Evolutionary conservation across 2,113 vertebrate genomes (phyloP).

Genomic region (Leptobrachium leishanense): DNA sequence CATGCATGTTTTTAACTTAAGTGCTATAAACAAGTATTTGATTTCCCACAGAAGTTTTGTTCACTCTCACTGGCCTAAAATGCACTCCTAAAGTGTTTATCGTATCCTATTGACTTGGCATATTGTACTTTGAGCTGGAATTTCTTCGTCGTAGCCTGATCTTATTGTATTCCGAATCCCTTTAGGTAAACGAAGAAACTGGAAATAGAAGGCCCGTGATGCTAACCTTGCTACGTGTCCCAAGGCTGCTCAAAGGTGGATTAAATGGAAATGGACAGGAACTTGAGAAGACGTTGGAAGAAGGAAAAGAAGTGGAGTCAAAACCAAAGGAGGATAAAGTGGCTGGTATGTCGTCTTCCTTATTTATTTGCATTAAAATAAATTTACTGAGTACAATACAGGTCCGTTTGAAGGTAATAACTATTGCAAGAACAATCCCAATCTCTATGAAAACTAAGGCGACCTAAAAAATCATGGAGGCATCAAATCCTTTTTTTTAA

Average conservation of each 20-base stretch:
- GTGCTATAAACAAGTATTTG: neutral
- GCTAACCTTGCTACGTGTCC: conserved; percentile 84
- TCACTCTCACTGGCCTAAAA: neutral
- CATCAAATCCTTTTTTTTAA: too few species aligned
- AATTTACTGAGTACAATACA: too few species aligned
- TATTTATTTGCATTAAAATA: too few species aligned
- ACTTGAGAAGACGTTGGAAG: conserved; percentile 76
- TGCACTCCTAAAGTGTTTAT: too few species aligned
- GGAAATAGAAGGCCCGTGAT: conserved; percentile 89
- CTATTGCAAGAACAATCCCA: too few species aligned
- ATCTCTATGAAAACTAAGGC: too few species aligned
- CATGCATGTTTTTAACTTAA: too few species aligned
- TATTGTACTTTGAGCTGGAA: too few species aligned
- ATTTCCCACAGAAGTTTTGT: neutral
- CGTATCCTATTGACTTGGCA: too few species aligned
- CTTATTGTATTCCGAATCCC: neutral
- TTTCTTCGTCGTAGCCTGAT: too few species aligned
- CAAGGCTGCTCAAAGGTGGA: conserved; percentile 73
- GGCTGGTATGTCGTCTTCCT: conserved; percentile 52
- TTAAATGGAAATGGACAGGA: conserved; percentile 79
- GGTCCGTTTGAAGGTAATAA: too few species aligned
- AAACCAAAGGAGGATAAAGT: conserved; percentile 66
- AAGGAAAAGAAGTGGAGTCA: conserved; percentile 66
- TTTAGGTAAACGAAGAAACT: conserved; percentile 90
- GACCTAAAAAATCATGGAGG: too few species aligned